phyloP scores from a whole-genome alignment of 1,140 invertebrate species.

The Pseudomyrmex gracilis region DNA sequence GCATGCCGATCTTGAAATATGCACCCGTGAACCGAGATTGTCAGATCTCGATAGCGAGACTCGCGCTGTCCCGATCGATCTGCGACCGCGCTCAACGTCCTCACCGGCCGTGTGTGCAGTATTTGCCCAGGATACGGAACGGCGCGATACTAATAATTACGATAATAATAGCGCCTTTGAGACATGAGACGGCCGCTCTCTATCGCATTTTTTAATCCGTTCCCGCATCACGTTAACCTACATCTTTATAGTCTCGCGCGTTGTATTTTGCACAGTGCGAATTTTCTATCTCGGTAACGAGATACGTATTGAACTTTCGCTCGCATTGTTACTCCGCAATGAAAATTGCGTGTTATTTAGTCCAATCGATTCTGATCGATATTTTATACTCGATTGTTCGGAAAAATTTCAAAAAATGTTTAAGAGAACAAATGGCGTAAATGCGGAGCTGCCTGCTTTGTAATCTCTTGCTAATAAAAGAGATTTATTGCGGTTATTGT shows the following conservation, averaged over 20 bases:
- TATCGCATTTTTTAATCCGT: conserved; percentile 42
- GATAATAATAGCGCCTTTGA: conserved; percentile 37
- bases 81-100: conserved; percentile 19
- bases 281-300: conserved; percentile 22
- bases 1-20: conserved; percentile 85
- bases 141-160: conserved; percentile 48
- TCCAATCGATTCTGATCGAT: neutral
- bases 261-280: neutral
- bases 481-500: no score
- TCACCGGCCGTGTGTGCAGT: conserved; percentile 30
- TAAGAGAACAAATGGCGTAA: no score
- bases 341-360: neutral
- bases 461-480: no score
- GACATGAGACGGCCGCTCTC: neutral
- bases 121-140: conserved; percentile 66
- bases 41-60: conserved; percentile 72
- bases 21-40: conserved; percentile 79
- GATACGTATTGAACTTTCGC: neutral
- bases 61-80: conserved; percentile 67
- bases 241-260: conserved; percentile 5
- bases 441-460: no score
- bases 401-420: no score
- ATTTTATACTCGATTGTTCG: no score
- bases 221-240: conserved; percentile 28
- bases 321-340: conserved; percentile 9